phyloP scores from a whole-genome alignment of 2,113 vertebrate genomes.

The Dicrurus megarhynchus region DNA sequence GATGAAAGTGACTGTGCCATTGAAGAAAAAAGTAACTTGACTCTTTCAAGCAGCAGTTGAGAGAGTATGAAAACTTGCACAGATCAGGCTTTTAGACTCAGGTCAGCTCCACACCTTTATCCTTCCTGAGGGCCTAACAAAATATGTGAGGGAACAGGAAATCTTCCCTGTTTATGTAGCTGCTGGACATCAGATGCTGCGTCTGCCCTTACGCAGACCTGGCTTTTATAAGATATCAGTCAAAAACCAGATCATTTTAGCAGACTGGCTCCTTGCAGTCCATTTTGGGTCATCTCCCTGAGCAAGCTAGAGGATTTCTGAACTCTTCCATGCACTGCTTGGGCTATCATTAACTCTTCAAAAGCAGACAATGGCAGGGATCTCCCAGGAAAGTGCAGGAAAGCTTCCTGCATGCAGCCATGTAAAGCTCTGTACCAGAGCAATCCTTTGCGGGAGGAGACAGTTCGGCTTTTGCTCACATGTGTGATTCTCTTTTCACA shows the following conservation, averaged over 20 bases:
- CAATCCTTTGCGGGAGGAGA: background rate
- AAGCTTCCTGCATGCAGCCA: background rate
- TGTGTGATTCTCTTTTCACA: background rate
- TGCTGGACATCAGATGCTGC: background rate
- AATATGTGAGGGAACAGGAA: background rate
- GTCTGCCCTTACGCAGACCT: background rate
- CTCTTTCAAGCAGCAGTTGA: background rate
- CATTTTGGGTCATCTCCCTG: background rate
- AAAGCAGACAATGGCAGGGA: background rate
- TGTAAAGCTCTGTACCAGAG: background rate
- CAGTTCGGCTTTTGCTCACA: background rate
- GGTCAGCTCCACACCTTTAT: background rate
- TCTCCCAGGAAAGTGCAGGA: background rate
- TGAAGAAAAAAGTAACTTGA: constrained; percentile 19
- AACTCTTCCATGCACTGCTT: background rate
- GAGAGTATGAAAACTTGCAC: background rate
- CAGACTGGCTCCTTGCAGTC: background rate
- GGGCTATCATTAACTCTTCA: background rate
- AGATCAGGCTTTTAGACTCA: background rate
- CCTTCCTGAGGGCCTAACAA: background rate
- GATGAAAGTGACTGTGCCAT: background rate
- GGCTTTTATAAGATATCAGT: background rate
- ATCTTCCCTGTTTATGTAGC: background rate
- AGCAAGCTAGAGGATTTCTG: background rate
- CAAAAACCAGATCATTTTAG: background rate